These are phyloP conservation scores for Sipunculus nudus DNA, from an alignment of 2,888 invertebrate genomes.

Conservation along the genomic window DNA sequence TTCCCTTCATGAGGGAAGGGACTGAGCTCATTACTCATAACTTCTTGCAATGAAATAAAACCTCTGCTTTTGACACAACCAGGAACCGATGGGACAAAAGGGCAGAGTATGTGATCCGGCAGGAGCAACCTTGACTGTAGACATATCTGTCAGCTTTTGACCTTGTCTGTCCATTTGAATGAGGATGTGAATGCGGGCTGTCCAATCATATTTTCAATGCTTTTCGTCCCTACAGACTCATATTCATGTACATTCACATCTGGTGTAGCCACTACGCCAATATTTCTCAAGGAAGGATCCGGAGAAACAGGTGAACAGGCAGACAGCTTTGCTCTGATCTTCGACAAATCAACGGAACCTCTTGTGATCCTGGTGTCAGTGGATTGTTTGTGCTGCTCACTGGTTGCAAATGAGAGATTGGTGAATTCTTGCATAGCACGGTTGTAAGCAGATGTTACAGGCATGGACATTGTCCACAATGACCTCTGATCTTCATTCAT, in stretches of 20 bases:
- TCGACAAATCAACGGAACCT: constrained; percentile 17
- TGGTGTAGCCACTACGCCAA: constrained; percentile 20
- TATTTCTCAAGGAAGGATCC: constrained; percentile 28
- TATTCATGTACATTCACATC: constrained; percentile 23
- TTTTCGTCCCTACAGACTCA: constrained; percentile 20
- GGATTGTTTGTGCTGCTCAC: constrained; percentile 32
- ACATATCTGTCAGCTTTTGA: too few species aligned
- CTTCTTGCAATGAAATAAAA: constrained; percentile 16
- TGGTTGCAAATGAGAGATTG: constrained; percentile 16
- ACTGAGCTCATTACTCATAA: constrained; percentile 10
- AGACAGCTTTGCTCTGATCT: constrained; percentile 19
- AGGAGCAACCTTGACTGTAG: constrained; percentile 16
- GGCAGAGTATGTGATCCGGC: constrained; percentile 18
- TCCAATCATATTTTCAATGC: constrained; percentile 29
- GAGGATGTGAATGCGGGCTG: constrained; percentile 22
- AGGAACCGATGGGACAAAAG: constrained; percentile 11
- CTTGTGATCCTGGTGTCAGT: constrained; percentile 19
- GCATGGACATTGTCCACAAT: constrained; percentile 29
- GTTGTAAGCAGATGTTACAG: constrained; percentile 24
- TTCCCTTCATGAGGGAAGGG: constrained; percentile 17
- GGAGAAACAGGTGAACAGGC: constrained; percentile 18
- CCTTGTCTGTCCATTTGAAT: constrained; percentile 21
- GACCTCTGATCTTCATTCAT: constrained; percentile 28
- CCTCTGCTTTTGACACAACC: too few species aligned
- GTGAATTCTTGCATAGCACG: constrained; percentile 30